A percentile compares a stretch with the other conserved stretches of the same genome.
phyloP scores from a whole-genome alignment of 2,888 invertebrate species.

The Cosmorhoe ocellata region DNA sequence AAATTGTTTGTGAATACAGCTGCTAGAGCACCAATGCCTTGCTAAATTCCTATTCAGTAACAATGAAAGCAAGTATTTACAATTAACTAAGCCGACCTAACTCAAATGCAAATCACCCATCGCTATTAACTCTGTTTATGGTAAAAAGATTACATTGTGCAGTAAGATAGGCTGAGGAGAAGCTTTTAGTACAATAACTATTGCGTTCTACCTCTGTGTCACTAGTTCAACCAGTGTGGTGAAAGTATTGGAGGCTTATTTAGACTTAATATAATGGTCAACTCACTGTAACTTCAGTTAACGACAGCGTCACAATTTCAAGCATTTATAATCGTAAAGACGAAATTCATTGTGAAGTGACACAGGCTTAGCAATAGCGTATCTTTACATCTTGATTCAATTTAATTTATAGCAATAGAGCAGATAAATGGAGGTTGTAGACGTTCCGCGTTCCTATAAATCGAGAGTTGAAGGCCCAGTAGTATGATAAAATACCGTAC shows the following conservation, averaged over 20 bases:
- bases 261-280: too few species aligned
- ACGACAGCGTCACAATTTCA: too few species aligned
- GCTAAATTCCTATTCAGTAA: constrained; percentile 59
- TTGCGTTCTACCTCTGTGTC: background rate
- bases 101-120: constrained; percentile 76
- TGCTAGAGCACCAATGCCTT: constrained; percentile 10
- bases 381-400: constrained; percentile 71
- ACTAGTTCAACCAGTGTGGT: too few species aligned
- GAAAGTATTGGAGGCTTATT: too few species aligned
- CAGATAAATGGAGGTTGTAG: constrained; percentile 67
- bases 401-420: constrained; percentile 80
- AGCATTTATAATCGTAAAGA: background rate
- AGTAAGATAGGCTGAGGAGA: constrained; percentile 21
- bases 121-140: constrained; percentile 62
- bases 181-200: constrained; percentile 1
- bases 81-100: constrained; percentile 71
- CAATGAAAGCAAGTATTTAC: constrained; percentile 75
- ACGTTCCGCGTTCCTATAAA: constrained; percentile 75
- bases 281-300: too few species aligned
- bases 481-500: constrained; percentile 40
- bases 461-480: constrained; percentile 46
- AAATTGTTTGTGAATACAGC: constrained; percentile 11
- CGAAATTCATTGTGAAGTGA: background rate
- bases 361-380: constrained; percentile 53
- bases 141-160: constrained; percentile 81